Percentiles rank a stretch among this genome's conserved stretches.
These are phyloP conservation scores for Oenanthe melanoleuca DNA, from an alignment of 2,113 vertebrate species.

Conservation along the genomic window DNA sequence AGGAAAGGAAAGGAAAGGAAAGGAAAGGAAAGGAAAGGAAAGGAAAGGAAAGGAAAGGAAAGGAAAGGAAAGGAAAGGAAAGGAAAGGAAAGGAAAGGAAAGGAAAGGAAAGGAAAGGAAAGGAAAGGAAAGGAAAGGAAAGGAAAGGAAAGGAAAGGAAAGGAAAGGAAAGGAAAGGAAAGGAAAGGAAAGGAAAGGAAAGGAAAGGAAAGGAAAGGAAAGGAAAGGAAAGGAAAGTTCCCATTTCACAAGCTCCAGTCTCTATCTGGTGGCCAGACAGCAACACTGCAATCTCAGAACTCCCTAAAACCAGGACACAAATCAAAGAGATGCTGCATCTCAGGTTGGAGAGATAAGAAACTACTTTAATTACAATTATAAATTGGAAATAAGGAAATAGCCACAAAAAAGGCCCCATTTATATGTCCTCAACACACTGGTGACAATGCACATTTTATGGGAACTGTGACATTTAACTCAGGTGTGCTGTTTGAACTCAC, in stretches of 20 bases:
- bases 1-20: too few relatives aligned
- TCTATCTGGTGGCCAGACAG: constrained; percentile 62
- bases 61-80: too few relatives aligned
- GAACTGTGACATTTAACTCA: background rate
- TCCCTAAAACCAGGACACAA: background rate
- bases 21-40: too few relatives aligned
- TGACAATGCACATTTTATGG: background rate
- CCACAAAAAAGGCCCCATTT: background rate
- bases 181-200: too few relatives aligned
- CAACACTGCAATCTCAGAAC: constrained; percentile 25
- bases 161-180: too few relatives aligned
- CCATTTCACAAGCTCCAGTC: constrained; percentile 27
- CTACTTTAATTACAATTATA: background rate
- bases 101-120: too few relatives aligned
- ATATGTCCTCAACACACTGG: background rate
- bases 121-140: too few relatives aligned
- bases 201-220: too few relatives aligned
- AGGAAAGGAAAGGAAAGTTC: background rate
- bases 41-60: too few relatives aligned
- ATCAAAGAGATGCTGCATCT: background rate
- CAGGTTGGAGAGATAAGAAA: background rate
- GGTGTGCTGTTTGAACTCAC: background rate
- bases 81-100: too few relatives aligned
- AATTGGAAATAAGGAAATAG: background rate
- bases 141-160: too few relatives aligned